phyloP scores from a whole-genome alignment of 2,888 invertebrate genomes.

The Ligdia adustata region DNA sequence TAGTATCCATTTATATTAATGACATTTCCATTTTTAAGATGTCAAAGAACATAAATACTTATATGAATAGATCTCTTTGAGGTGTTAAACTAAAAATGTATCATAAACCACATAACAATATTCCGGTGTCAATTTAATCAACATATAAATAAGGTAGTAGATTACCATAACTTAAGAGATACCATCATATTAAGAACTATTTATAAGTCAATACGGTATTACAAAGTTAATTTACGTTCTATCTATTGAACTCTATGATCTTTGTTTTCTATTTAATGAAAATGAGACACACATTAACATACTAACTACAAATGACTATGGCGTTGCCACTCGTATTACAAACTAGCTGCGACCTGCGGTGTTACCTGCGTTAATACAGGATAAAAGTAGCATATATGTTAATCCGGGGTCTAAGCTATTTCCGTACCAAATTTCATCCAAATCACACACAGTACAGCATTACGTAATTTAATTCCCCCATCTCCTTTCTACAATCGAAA shows the following conservation, averaged over 20 bases:
- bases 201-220: slow-evolving; percentile 28
- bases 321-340: not conserved
- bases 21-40: slow-evolving; percentile 16
- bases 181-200: slow-evolving; percentile 20
- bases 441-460: too few relatives aligned
- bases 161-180: slow-evolving; percentile 29
- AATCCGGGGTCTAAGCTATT: too few relatives aligned
- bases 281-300: not conserved
- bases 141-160: slow-evolving; percentile 33
- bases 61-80: slow-evolving; percentile 17
- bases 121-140: slow-evolving; percentile 23
- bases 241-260: slow-evolving; percentile 13
- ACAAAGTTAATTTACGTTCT: slow-evolving; percentile 26
- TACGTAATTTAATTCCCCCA: too few relatives aligned
- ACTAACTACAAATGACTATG: not conserved
- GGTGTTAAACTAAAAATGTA: slow-evolving; percentile 23
- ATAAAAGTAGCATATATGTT: too few relatives aligned
- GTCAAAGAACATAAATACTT: slow-evolving; percentile 11
- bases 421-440: too few relatives aligned
- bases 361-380: too few relatives aligned
- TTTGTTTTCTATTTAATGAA: slow-evolving; percentile 19
- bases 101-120: slow-evolving; percentile 25
- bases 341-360: too few relatives aligned
- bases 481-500: too few relatives aligned
- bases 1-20: not conserved